Evolutionary conservation across 2,797 vertebrate species (phyloP), one percentile per base, ranked within the genome.

Genomic region (Antrozous pallidus): DNA sequence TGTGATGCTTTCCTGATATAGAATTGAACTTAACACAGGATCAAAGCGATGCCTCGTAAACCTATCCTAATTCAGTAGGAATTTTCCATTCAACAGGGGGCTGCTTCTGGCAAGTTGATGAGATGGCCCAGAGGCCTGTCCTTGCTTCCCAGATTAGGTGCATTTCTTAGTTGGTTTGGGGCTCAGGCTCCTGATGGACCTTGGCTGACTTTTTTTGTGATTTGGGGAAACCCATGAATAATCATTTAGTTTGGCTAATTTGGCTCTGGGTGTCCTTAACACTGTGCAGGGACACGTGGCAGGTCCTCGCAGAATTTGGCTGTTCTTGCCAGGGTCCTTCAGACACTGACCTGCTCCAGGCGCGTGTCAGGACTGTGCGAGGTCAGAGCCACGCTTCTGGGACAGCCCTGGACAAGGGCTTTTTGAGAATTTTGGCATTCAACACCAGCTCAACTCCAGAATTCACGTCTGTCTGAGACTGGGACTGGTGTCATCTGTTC

Each of bases 1-100:
- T 85, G 0, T 84, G 89, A 81, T 65, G 93, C 58, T 67, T 94
- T 96, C 91, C 97, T 89, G 92, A 78, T 13, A 94, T 45, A 94
- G 94, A 95, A 82, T 71, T 11, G 24, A 51, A 81, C 69, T 51
- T 33, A 38, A 47, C 20, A 56, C 0, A 97, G 90, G 69, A 88
- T 47, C 88, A 75, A 78, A 69, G 61, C 6, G n/a, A 33, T 73
- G 33, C 22, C 78, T 38, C 65, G 8, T 8, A 45, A 63, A 47
- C 8, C 63, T 56, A 12, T 65, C 67, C 2, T 16, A 31, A 45
- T 22, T 20, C 28, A 6, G 20, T 8, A 38, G 82, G 28, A 31
- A 61, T 31, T 8, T 33, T 28, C 56, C 16, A 0, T 38, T 63
- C 11, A 18, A 10, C 26, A 83, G 22, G 33, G 2, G 6, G 5